These are phyloP conservation scores for Ptychochromis oligacanthus DNA, from an alignment of 2,113 vertebrate species.

Conservation along the genomic window DNA sequence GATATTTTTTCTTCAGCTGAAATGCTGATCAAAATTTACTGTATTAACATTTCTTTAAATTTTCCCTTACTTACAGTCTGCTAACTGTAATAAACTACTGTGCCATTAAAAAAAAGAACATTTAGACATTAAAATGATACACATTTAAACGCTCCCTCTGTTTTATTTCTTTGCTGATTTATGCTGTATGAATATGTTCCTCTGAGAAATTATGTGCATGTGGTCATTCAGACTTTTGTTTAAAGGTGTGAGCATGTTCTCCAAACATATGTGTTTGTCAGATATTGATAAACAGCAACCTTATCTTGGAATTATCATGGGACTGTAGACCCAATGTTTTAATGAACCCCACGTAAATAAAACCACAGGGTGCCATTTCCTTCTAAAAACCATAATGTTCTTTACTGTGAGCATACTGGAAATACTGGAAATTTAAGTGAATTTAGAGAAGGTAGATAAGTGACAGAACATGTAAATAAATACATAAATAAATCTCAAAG, in stretches of 20 bases:
- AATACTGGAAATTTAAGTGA: not conserved
- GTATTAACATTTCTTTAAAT: too few relatives aligned
- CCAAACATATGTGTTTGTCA: slow-evolving; percentile 50
- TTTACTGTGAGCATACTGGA: slow-evolving; percentile 7
- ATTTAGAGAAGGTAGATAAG: not conserved
- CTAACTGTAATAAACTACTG: too few relatives aligned
- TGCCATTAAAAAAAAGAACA: too few relatives aligned
- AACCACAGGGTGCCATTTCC: slow-evolving; percentile 40
- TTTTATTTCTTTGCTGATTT: too few relatives aligned
- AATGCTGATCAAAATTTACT: too few relatives aligned
- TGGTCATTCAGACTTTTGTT: too few relatives aligned
- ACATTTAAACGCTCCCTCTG: too few relatives aligned
- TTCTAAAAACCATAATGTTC: slow-evolving; percentile 35
- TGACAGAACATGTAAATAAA: not conserved
- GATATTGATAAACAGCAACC: slow-evolving; percentile 61
- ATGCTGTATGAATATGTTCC: not conserved
- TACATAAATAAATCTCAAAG: not conserved
- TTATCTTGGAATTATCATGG: slow-evolving; percentile 42
- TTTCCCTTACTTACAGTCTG: too few relatives aligned
- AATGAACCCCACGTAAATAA: slow-evolving; percentile 68
- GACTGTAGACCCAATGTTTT: slow-evolving; percentile 54
- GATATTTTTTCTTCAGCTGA: too few relatives aligned
- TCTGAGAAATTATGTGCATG: too few relatives aligned
- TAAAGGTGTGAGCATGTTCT: not conserved
- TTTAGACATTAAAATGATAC: too few relatives aligned